Evolutionary conservation across 2,888 invertebrate genomes (phyloP), one percentile per base, ranked within the genome.

Genomic region (Mimumesa dahlbomi): DNA sequence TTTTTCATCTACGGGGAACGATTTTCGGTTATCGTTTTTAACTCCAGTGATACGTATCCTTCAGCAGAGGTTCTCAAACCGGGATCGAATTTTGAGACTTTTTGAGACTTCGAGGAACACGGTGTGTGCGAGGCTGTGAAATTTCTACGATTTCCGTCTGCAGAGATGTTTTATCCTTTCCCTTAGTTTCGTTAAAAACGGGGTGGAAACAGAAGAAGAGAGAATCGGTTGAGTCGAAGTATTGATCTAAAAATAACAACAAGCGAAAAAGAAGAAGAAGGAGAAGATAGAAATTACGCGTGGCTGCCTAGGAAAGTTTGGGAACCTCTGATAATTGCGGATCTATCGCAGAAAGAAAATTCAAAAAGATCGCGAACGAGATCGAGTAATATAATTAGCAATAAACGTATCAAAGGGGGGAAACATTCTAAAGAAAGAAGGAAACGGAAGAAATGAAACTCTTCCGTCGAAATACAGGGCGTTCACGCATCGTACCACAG

Each of bases 331-430:
- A n/a, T n/a, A n/a, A n/a, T n/a, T n/a, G n/a, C n/a, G n/a, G n/a
- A n/a, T n/a, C n/a, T 9, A 9, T 9, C 29, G 6, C 7, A 29
- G 9, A 29, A 9, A 29, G 29, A 2, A 29, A 29, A 29, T 9
- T 29, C 11, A 34, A n/a, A 34, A n/a, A 34, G 6, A 9, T n/a
- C n/a, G n/a, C n/a, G 46, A 18, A 16, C 14, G 29, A 82, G 70
- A 82, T 81, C 71, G 75, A 79, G 73, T 81, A 79, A 80, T 63
- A 65, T 79, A 81, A 79, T 75, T 79, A 82, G 84, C 76, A 82
- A 82, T 82, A 84, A 79, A 70, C 29, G 76, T 69, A 71, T 65
- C 58, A 43, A 56, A 36, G 38, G 58, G 40, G 52, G 49, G 59
- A 54, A 54, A 49, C 16, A 36, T 52, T 53, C 31, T 50, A 40